Base-by-base conservation (phyloP, 2,888 invertebrate species). In the Melipona beecheii region DNA sequence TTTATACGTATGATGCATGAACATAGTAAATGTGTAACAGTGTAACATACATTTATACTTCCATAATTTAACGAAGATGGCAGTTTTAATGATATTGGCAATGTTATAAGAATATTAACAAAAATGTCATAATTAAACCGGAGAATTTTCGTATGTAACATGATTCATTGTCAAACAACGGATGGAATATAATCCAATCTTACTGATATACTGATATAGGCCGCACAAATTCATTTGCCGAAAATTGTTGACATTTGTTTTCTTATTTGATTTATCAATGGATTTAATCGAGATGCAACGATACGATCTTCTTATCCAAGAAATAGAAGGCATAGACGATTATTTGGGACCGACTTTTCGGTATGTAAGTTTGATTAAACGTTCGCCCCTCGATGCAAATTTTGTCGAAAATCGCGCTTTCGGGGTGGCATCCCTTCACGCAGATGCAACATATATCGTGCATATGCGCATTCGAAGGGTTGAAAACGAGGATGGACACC, bases 321-420 rank as follows among this genome's bases (percentile, higher is more conserved):
- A 98, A 95, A 98, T 98, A 88, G 98, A 98, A 95, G 97, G 98
- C 3, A 97, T 98, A 83, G 98, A 98, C 92, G 98, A 98, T 94
- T 98, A 98, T 92, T 97, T 98, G 97, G 98, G 98, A 1, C 98
- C 98, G 74, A 98, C 98, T 3, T 98, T 98, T 94, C 97, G 98
- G 94, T 98, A 94, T 88, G 91, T 88, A 83, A 54, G 56, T 49
- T 70, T 36, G n/a, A 68, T 21, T 21, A 1, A 31, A 73, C 5
- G 11, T 52, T 69, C 36, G 36, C 6, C 24, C 2, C n/a, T 68
- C 54, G 15, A 43, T 2, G 15, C 27, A 6, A 52, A 27, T 58
- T 52, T 70, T 66, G 64, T 91, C 58, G 79, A 92, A 93, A 86
- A 77, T 86, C 92, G 91, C 92, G 92, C 91, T 86, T 83, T 64